Evolutionary conservation across 1,140 invertebrate genomes (phyloP), one percentile per base, ranked within the genome.

Genomic region (Kradibia gibbosae): DNA sequence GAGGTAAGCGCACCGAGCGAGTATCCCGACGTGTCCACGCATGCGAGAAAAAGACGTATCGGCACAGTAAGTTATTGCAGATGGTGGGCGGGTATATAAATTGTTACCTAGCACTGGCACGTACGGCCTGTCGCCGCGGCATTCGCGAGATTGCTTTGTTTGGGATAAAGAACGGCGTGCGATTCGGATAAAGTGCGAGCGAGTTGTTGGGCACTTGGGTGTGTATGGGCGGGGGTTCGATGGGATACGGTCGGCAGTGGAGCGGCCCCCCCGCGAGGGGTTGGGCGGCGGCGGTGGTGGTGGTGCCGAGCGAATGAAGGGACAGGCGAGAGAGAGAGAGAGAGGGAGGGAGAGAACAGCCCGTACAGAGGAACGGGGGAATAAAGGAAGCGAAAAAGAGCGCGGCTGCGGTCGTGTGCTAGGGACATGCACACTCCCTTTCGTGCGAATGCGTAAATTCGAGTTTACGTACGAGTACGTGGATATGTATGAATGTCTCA

Each of bases 91-190:
- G 86, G 85, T 88, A 89, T 90, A 89, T 90, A 89, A 90, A 89
- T 90, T 89, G 89, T 89, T 89, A 89, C 88, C 88, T 89, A 87
- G 86, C 87, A 89, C 82, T 85, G 85, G 87, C 89, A 89, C 87
- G 86, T 88, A 86, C 85, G 85, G 85, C 83, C 86, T 87, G 88
- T 86, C 84, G 85, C 81, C 83, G 83, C 86, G 83, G 86, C 85
- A 80, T 74, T 76, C 82, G 86, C 87, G 86, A 88, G 87, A 89
- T 90, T 89, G 88, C 87, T 90, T 90, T 90, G 89, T 90, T 90
- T 88, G 87, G 88, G 85, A 87, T 86, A 87, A 88, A 90, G 88
- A 89, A 86, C 85, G 83, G 82, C 48, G 79, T 53, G 82, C 84
- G 84, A 80, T 84, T 84, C 84, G 82, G 60, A 74, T 25, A 73